Evolutionary conservation across 2,888 invertebrate species (phyloP).

Genomic region (Micoletzkya japonica): DNA sequence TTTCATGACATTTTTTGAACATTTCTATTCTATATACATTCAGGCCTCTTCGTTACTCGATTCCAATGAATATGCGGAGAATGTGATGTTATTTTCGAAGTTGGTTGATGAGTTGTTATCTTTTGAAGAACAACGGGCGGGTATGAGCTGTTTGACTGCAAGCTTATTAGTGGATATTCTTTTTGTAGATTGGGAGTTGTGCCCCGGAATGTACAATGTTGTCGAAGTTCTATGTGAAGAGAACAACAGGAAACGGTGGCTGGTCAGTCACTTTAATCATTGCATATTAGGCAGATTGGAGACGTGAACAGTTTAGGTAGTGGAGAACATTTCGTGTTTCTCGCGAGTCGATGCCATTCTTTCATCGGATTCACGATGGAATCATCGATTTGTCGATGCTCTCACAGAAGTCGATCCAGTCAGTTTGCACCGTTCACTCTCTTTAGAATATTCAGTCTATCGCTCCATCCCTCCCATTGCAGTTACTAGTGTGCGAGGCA

Average conservation of each 20-base stretch:
- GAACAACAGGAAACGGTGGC: constrained; percentile 11
- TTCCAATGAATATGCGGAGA: constrained; percentile 2
- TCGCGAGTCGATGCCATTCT: constrained; percentile 24
- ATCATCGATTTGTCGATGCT: constrained; percentile 13
- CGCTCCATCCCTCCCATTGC: not conserved
- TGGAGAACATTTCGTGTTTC: constrained; percentile 21
- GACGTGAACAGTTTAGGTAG: not conserved
- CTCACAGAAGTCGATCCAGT: constrained; percentile 20
- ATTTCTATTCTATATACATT: no score
- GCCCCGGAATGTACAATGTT: not conserved
- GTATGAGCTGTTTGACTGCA: no score
- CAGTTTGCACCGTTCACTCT: no score
- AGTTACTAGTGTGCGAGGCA: constrained; percentile 25
- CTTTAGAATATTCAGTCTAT: not conserved
- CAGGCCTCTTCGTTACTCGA: not conserved
- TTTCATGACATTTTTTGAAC: not conserved
- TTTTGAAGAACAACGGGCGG: constrained; percentile 17
- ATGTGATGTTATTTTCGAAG: constrained; percentile 4
- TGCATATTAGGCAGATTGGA: not conserved
- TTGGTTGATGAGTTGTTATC: constrained; percentile 21
- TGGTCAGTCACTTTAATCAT: not conserved
- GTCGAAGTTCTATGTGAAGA: constrained; percentile 15
- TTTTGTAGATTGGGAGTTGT: constrained; percentile 16
- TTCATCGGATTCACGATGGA: constrained; percentile 15
- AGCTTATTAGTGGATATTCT: not conserved